phyloP scores from a whole-genome alignment of 2,797 vertebrate species.

The Sebastes taczanowskii region DNA sequence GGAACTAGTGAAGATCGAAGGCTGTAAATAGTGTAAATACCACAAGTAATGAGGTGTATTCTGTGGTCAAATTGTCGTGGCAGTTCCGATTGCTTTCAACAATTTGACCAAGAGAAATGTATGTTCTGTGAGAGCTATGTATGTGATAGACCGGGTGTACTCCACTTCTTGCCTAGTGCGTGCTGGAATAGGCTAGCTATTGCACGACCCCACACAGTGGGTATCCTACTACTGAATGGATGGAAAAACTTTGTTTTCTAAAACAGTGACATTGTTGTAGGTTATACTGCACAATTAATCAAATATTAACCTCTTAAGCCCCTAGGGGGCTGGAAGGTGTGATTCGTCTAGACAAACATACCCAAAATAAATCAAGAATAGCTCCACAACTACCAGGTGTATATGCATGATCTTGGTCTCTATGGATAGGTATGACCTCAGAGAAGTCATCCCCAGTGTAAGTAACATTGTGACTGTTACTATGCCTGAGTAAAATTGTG shows the following conservation, averaged over 20 bases:
- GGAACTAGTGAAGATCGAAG: neutral
- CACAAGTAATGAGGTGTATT: neutral
- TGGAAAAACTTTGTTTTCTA: neutral
- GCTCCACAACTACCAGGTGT: too few species aligned
- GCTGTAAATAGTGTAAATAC: neutral
- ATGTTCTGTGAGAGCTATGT: neutral
- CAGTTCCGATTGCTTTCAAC: neutral
- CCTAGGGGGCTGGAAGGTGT: too few species aligned
- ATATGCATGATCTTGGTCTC: too few species aligned
- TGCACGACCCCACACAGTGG: neutral
- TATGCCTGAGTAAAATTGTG: too few species aligned
- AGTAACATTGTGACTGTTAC: too few species aligned
- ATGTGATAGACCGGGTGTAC: neutral
- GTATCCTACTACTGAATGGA: neutral
- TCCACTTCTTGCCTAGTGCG: neutral
- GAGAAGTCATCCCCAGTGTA: fast-evolving
- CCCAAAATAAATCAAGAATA: too few species aligned
- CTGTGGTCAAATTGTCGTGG: neutral
- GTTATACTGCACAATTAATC: too few species aligned
- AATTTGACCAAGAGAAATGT: neutral
- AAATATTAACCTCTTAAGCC: too few species aligned
- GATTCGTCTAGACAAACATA: too few species aligned
- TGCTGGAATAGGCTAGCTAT: neutral
- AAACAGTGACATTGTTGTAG: neutral
- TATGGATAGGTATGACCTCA: too few species aligned